phyloP scores from a whole-genome alignment of 2,888 invertebrate species.

The Meganola albula region DNA sequence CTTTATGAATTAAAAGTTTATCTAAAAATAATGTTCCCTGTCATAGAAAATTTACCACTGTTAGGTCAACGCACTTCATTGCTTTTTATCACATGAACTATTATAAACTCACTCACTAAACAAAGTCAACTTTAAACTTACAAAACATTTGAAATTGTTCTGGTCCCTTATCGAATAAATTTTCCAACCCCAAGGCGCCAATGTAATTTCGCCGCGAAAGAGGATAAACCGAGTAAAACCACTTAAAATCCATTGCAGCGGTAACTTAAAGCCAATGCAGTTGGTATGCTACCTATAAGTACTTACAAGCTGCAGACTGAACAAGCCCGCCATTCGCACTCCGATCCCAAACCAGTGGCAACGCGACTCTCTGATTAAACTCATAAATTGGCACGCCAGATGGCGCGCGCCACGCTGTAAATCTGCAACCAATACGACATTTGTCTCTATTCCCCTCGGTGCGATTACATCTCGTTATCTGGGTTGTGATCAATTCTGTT shows the following conservation, averaged over 20 bases:
- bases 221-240: conserved; percentile 21
- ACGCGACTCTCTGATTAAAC: conserved; percentile 60
- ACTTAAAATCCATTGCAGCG: conserved; percentile 27
- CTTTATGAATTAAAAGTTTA: no score
- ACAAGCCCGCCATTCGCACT: conserved; percentile 24
- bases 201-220: conserved; percentile 13
- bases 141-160: no score
- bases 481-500: conserved; percentile 35
- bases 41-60: no score
- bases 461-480: conserved; percentile 47
- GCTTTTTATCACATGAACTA: no score
- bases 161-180: no score
- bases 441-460: conserved; percentile 64
- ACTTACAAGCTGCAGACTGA: conserved; percentile 19
- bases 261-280: conserved; percentile 26
- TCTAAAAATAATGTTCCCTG: no score
- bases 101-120: no score
- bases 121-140: no score
- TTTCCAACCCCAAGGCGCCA: conserved; percentile 3
- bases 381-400: conserved; percentile 72
- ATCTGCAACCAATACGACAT: conserved; percentile 69
- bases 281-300: conserved; percentile 20
- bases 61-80: no score
- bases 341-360: conserved; percentile 29
- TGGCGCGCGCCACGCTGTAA: conserved; percentile 64